Evolutionary conservation across 2,113 vertebrate species (phyloP), one percentile per base, ranked within the genome.

Genomic region (Poeciliopsis turrubarensis): DNA sequence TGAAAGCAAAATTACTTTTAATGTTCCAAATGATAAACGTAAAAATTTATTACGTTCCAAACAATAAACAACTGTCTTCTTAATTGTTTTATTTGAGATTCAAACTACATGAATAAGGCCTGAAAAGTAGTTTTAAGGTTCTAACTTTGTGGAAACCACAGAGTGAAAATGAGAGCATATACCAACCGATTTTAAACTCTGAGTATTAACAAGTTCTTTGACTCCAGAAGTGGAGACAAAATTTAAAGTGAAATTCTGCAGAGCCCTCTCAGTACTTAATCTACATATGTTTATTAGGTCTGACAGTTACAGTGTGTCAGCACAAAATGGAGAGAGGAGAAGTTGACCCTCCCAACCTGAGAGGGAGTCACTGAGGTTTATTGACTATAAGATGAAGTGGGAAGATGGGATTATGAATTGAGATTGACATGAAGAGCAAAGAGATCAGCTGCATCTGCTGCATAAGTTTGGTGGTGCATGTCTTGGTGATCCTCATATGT

Each of bases 61-160:
- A 37, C 14, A 62, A 34, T 73, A 77, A 77, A 60, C 7, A 14
- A 1, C 17, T 19, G 61, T 79, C 77, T 29, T 77, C 62, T 71
- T 75, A 77, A 57, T 68, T 73, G 5, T 70, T 78, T 83, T n/a
- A 54, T 86, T 77, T 83, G 47, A 80, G 47, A 54, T 22, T 54
- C 17, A 9, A 54, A 9, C 19, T 2, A 22, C 15, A 3, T 17
- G 19, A 54, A 22, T 7, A 54, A 54, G 6, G 19, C 14, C 39
- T 41, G 39, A 15, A 15, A 15, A 41, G 39, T 41, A 37, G 47
- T 7, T 25, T 19, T 54, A 54, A 8, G 19, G 47, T 9, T 51
- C 47, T 51, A 51, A 19, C 47, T 19, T 17, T 8, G 47, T 54
- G 47, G 39, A 41, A 41, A 41, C 39, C 14, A 41, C 39, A 15